Base-by-base conservation (phyloP, 2,888 invertebrate genomes). In the Lordiphosa fenestrarum region DNA sequence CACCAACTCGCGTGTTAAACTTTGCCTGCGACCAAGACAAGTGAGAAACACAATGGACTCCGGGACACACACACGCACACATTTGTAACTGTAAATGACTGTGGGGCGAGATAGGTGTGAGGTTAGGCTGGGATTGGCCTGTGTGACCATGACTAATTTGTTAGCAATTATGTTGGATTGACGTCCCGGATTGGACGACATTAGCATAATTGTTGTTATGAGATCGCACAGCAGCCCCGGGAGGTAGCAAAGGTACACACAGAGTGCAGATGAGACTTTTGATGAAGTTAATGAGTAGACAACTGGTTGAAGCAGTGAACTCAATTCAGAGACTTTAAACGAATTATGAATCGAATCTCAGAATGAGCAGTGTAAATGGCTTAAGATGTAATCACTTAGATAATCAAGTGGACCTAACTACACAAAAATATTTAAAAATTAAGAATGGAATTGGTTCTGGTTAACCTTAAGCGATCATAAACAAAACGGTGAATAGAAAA, bases 81-180 rank as follows among this genome's bases (percentile, higher is more conserved):
- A 75, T 50, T 72, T 73, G 61, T 61, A 21, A 46, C 36, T 46
- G 44, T 30, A 10, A 21, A 25, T 7, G 39, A 53, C 30, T 33
- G 48, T 6, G 41, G 41, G 25, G 39, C 36, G 30, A 30, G 10
- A 9, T 30, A 30, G 30, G 30, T 42, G 41, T 2, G 33, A 41
- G 42, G 23, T 33, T 40, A 44, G 50, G 36, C 38, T 25, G 48
- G 50, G 47, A 41, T 51, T 66, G 56, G 48, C 47, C 61, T 53
- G 61, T 53, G 55, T 49, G 69, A 80, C 66, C 73, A 76, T 75
- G 84, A 80, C 80, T 76, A 76, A 83, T 76, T 76, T 83, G 76
- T 80, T 75, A 71, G 84, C 81, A 84, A 77, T 84, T 77, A 77
- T 84, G 84, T 70, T 63, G 66, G 70, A 80, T 73, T 80, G 81